phyloP scores from a whole-genome alignment of 2,888 invertebrate species.

The Tanypteryx hageni region DNA sequence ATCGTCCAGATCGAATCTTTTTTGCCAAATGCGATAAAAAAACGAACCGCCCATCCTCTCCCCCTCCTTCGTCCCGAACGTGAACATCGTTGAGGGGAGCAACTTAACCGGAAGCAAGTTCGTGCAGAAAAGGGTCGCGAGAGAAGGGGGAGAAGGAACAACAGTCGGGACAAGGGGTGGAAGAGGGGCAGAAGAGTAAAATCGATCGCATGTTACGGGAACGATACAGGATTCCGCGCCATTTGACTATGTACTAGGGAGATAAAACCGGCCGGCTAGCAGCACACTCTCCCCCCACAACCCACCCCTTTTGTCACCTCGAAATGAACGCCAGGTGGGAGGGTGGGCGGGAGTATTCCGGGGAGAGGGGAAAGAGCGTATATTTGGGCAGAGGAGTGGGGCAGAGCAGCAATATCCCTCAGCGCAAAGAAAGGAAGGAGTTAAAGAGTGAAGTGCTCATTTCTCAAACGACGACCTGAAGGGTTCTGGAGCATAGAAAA shows the following conservation, averaged over 20 bases:
- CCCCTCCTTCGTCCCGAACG: not conserved
- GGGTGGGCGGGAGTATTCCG: not conserved
- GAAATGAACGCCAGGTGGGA: not conserved
- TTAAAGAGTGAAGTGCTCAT: not conserved
- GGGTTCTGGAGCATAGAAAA: not conserved
- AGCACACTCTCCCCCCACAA: not conserved
- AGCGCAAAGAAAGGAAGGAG: not conserved
- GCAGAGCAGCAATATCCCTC: not conserved
- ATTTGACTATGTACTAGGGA: constrained; percentile 26
- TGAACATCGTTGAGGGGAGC: not conserved
- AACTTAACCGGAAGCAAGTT: not conserved
- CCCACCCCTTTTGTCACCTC: not conserved
- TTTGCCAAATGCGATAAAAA: not conserved
- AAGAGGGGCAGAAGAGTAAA: not conserved
- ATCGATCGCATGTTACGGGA: constrained; percentile 15
- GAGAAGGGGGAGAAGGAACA: not conserved
- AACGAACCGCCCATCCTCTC: not conserved
- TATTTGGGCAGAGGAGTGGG: not conserved
- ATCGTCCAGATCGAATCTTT: not conserved
- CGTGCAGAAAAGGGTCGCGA: not conserved
- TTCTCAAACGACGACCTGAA: not conserved
- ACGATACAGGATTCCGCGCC: constrained; percentile 3
- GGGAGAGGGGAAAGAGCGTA: not conserved
- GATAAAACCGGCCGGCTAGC: not conserved
- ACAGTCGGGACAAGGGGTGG: no score